A percentile compares a stretch with the other conserved stretches of the same genome.
phyloP scores from a whole-genome alignment of 2,113 vertebrate genomes.

The Pelobates fuscus region DNA sequence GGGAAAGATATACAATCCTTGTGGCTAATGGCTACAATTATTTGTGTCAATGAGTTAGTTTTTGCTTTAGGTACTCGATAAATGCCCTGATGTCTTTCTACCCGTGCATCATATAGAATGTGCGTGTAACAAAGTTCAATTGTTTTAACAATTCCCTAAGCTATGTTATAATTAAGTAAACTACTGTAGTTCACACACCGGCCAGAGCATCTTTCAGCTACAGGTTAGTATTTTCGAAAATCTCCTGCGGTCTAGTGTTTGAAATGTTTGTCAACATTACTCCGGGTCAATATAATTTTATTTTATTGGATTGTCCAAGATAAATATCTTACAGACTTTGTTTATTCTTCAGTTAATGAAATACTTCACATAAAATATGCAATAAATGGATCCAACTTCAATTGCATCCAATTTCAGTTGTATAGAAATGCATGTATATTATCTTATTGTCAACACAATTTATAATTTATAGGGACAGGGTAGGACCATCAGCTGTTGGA shows the following conservation, averaged over 20 bases:
- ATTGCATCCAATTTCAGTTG: no score
- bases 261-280: not conserved
- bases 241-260: not conserved
- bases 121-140: not conserved
- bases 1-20: conserved; percentile 47
- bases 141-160: conserved; percentile 2
- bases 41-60: conserved; percentile 24
- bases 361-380: no score
- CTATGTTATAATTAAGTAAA: conserved; percentile 2
- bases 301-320: not conserved
- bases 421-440: no score
- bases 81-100: not conserved
- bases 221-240: not conserved
- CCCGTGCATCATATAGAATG: not conserved
- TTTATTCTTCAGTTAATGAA: no score
- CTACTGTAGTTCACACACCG: not conserved
- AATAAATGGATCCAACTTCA: no score
- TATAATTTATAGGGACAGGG: no score
- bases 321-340: not conserved
- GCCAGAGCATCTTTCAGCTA: conserved; percentile 1
- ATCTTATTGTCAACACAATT: no score
- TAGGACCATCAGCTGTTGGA: no score
- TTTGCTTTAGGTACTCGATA: not conserved
- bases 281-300: not conserved
- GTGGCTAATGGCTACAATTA: conserved; percentile 53